Base-by-base conservation (phyloP, 2,888 invertebrate species). In the Fabriciana adippe region DNA sequence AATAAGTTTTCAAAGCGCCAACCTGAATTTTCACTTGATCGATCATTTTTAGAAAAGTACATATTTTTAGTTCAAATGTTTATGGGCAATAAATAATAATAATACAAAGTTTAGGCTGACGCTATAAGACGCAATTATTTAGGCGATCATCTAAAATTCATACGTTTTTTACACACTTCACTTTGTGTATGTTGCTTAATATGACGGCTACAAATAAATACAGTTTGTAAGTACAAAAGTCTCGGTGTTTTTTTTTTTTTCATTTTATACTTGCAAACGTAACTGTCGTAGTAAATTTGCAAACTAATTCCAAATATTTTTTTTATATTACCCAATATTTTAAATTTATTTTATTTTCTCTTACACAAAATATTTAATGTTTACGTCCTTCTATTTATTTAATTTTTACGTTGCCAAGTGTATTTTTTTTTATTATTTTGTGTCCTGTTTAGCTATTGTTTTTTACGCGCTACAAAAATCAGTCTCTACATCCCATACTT, bases 1-100 rank as follows among this genome's bases (percentile, higher is more conserved):
- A 67, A 75, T 74, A 68, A 55, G 78, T 78, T 76, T 84, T 82
- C 85, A 83, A 80, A 86, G 91, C 90, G 92, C 92, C 90, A 91
- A 87, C 89, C 89, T 90, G 83, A 86, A 90, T 87, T 84, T 84
- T 54, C 50, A 55, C 35, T 55, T 21, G 8, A 45, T 53, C 16
- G 13, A 26, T 48, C 3, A 51, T 26, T 41, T 35, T 48, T 15
- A 45, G 51, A 45, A 35, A 47, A 65, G 57, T 59, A 62, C 48
- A 48, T 64, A 54, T 57, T 70, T 74, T 54, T 26, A 16, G 35
- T 35, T 41, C 2, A 8, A 41, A 41, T 41, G 35, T 41, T 41
- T 11, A 41, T 41, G 8, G 8, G 8, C 11, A 11, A 35, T 6
- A 47, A 47, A 55, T 35, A 31, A 13, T 31, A 15, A n/a, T 69